Conservation (phyloP, 1,140 invertebrate genomes). For the Probaryconus sp. region DNA sequence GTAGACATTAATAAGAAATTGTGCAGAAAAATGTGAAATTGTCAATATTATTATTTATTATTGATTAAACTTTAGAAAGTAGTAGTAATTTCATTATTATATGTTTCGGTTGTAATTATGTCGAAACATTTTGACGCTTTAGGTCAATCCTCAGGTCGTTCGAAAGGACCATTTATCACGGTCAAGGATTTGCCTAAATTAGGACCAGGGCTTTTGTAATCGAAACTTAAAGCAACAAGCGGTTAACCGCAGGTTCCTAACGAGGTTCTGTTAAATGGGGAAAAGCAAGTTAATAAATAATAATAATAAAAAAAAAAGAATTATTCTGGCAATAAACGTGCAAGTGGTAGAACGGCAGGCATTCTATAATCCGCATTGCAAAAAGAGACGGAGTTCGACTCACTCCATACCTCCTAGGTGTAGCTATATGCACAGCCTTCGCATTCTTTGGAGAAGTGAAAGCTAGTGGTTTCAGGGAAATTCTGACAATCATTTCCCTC, state of each 20-base stretch:
- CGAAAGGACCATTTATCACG: too few species aligned
- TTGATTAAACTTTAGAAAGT: too few species aligned
- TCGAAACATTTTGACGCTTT: too few species aligned
- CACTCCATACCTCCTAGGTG: constrained; percentile 52
- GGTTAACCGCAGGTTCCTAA: constrained; percentile 1
- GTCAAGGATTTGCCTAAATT: too few species aligned
- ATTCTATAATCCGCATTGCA: constrained; percentile 50
- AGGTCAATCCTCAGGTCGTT: too few species aligned
- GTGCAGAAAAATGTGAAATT: too few species aligned
- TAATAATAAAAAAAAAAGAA: constrained; percentile 37
- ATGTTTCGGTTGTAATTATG: too few species aligned
- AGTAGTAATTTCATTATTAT: too few species aligned
- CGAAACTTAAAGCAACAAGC: too few species aligned
- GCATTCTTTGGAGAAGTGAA: constrained; percentile 76
- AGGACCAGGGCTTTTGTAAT: too few species aligned
- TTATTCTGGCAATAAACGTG: constrained; percentile 19
- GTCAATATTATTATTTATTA: too few species aligned
- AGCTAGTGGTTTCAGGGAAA: constrained; percentile 74
- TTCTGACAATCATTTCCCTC: constrained; percentile 67
- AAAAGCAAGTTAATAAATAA: constrained; percentile 29
- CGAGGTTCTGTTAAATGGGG: constrained; percentile 14
- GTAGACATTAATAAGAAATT: too few species aligned
- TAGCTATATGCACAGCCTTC: constrained; percentile 71
- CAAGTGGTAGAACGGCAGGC: constrained; percentile 40
- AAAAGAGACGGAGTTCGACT: constrained; percentile 50